Base-by-base conservation (phyloP, 2,888 invertebrate genomes). In the Drosophila anomelani region DNA sequence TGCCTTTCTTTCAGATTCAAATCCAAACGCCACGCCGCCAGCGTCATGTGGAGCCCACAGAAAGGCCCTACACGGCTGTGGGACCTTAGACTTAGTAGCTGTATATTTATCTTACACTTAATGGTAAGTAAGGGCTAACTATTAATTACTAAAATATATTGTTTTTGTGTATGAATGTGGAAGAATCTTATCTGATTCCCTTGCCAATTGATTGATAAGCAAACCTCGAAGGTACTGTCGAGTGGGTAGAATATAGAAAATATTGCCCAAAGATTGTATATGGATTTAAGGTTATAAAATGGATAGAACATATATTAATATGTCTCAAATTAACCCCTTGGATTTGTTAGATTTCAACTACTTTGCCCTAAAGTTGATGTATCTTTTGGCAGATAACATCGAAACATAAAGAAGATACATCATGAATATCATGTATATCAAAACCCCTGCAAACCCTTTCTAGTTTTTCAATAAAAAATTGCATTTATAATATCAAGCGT, bases 21-120 rank as follows among this genome's bases (percentile, higher is more conserved):
- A 91, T 88, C 89, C 84, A 80, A 80, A 80, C 86, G 82, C 77
- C 87, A 83, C 90, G 79, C 78, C 87, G 84, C 86, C 89, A 89
- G 90, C 91, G 89, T 81, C 79, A 93, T 93, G 93, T 93, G 93
- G 93, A 93, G 92, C 90, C 92, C 93, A 80, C 92, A 92, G 86
- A 93, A 93, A 91, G 93, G 92, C 91, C 93, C 93, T 90, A 93
- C 93, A 90, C 89, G 92, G 85, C 90, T 92, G 92, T 93, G 93
- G 93, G 92, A 92, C 91, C 92, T 92, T 91, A 91, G 91, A 72
- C 75, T 91, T 90, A 91, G 90, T 90, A 91, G 91, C 88, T 85
- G 89, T 88, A 90, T 92, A 90, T 90, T 92, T 90, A 91, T 92
- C 78, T 90, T 92, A 92, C 91, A 92, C 87, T 91, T 92, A 91